A percentile compares a stretch with the other conserved stretches of the same genome.
Conservation (phyloP, 2,888 invertebrate species). For the Scaptomyza parva region DNA sequence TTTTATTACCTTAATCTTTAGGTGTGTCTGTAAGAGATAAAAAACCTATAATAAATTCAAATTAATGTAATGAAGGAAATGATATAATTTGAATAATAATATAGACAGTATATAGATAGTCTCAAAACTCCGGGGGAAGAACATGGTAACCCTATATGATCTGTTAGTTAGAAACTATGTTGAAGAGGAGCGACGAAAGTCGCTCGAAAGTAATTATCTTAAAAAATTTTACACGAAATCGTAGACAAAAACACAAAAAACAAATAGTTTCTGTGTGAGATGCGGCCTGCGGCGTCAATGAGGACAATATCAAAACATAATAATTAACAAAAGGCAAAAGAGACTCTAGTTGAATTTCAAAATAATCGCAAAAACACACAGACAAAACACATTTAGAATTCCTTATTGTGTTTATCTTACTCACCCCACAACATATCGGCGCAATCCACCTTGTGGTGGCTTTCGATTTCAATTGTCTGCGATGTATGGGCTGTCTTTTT, state of each 20-base stretch:
- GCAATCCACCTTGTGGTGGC: conserved; percentile 45
- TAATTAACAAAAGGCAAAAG: conserved; percentile 9
- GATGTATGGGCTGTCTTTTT: conserved; percentile 10
- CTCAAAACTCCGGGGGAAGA: background rate
- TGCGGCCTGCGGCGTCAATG: conserved; percentile 37
- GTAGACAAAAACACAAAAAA: background rate
- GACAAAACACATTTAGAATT: conserved; percentile 4
- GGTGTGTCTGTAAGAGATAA: background rate
- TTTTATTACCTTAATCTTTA: background rate
- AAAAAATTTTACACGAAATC: conserved; percentile 40
- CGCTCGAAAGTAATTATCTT: no score
- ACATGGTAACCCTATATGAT: background rate
- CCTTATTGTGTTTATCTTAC: conserved; percentile 48
- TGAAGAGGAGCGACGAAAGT: no score
- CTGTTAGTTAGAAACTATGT: background rate
- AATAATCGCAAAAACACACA: conserved; percentile 34
- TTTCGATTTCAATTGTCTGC: conserved; percentile 37
- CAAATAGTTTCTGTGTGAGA: background rate
- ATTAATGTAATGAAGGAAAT: background rate
- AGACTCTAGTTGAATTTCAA: conserved; percentile 47
- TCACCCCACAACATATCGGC: conserved; percentile 38
- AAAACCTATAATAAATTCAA: background rate
- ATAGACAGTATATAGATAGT: no score
- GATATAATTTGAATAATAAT: background rate
- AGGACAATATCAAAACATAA: conserved; percentile 19